Percentiles rank a stretch among this genome's conserved stretches.
These are phyloP conservation scores for Acanthis flammea DNA, from an alignment of 2,797 vertebrate genomes.

Conservation along the genomic window DNA sequence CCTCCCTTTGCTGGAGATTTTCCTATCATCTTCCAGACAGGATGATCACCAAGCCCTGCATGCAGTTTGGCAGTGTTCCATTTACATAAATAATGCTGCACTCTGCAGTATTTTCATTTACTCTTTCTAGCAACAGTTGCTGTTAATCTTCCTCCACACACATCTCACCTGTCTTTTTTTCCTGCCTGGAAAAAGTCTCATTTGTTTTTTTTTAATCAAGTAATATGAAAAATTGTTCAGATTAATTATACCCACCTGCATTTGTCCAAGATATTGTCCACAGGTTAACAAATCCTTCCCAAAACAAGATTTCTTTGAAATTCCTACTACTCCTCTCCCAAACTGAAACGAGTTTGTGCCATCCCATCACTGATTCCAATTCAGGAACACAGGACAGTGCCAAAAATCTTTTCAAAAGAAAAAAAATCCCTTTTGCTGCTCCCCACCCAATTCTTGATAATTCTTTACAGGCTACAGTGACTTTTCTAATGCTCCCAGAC, in stretches of 20 bases:
- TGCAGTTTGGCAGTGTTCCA: background rate
- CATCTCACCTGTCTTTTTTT: background rate
- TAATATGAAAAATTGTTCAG: background rate
- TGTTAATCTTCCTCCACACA: background rate
- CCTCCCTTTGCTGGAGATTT: background rate
- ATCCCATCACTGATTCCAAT: background rate
- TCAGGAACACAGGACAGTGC: background rate
- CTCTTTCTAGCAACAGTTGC: background rate
- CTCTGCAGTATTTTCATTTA: background rate
- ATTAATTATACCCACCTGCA: background rate
- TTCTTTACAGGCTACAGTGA: background rate
- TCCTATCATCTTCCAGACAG: background rate
- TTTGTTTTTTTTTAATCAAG: background rate
- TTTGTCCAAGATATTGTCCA: background rate
- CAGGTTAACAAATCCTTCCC: background rate
- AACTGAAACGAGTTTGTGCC: background rate
- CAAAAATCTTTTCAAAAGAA: background rate
- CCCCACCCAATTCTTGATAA: background rate
- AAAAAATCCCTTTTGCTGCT: background rate
- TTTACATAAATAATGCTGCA: constrained; percentile 16
- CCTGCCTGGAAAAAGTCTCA: background rate
- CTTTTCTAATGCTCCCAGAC: background rate
- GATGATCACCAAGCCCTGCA: background rate
- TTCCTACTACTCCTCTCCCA: background rate
- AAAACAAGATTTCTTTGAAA: background rate